phyloP scores from a whole-genome alignment of 2,888 invertebrate genomes.

The Graphium colonna region DNA sequence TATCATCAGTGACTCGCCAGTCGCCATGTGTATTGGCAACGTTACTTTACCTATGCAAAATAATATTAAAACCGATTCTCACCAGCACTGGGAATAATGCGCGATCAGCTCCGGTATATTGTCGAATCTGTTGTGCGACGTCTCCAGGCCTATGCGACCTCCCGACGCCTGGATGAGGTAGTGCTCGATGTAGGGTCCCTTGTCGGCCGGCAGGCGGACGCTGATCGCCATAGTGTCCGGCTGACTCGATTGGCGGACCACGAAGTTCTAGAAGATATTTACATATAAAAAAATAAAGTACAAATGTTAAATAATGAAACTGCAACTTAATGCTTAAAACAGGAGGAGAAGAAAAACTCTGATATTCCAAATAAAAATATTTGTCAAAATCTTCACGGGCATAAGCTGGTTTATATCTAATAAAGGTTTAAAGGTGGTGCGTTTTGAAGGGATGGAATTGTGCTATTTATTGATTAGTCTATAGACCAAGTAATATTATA shows the following conservation, averaged over 20 bases:
- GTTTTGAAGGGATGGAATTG: too few relatives aligned
- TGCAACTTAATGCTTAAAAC: too few relatives aligned
- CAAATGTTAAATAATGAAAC: not conserved
- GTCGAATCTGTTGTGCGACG: slow-evolving; percentile 95
- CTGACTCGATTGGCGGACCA: slow-evolving; percentile 96
- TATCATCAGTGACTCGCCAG: too few relatives aligned
- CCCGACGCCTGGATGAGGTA: slow-evolving; percentile 94
- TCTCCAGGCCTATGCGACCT: slow-evolving; percentile 92
- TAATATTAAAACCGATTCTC: slow-evolving; percentile 39
- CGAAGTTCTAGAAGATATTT: slow-evolving; percentile 94
- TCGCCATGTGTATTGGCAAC: too few relatives aligned
- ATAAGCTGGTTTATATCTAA: too few relatives aligned
- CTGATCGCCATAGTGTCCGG: slow-evolving; percentile 97
- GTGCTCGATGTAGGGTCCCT: slow-evolving; percentile 96
- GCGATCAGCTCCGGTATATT: slow-evolving; percentile 95
- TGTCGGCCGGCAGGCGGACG: slow-evolving; percentile 91
- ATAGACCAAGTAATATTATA: too few relatives aligned
- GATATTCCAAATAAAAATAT: too few relatives aligned
- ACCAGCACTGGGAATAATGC: slow-evolving; percentile 96
- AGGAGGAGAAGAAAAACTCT: too few relatives aligned
- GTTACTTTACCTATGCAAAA: too few relatives aligned
- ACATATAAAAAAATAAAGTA: slow-evolving; percentile 6
- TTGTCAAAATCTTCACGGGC: too few relatives aligned
- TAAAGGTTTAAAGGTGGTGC: too few relatives aligned
- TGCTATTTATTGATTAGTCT: too few relatives aligned